Base-by-base conservation (phyloP, 2,888 invertebrate genomes). In the Lacanobia oleracea region DNA sequence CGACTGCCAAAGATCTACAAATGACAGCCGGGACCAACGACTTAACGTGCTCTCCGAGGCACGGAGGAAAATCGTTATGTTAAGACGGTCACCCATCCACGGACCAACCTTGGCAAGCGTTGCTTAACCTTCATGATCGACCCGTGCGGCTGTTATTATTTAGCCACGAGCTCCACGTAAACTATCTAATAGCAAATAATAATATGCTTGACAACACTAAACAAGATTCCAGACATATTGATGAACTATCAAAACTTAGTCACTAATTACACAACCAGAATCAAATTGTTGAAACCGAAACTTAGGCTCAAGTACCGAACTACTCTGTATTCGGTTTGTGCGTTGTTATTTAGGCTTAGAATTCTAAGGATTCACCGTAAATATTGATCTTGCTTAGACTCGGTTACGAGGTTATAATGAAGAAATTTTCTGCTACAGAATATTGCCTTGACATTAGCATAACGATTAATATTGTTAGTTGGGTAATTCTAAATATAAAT, bases 261-360 rank as follows among this genome's bases (percentile, higher is more conserved):
- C n/a, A 57, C 16, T 37, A 50, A 48, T 63, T 37, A 54, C 33
- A 21, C 14, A 18, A 23, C 27, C 40, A 54, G 23, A 51, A 64
- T 54, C 21, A 62, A 70, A 63, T 64, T 33, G 48, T 60, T 66
- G 9, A 54, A 43, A 50, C 60, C 23, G 12, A 48, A 77, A 67
- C 59, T 81, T 76, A 21, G 45, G 14, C 21, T 64, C 3, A 56
- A 67, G n/a, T 18, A 33, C 16, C n/a, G 1, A 69, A 53, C 56
- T 64, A 64, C n/a, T 70, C 61, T 12, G 14, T 53, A 82, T 77
- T 77, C 51, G 65, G 82, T 61, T 51, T 82, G 61, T 16, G 7
- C 18, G 21, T 53, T 78, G 40, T 71, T 77, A 62, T 66, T 63
- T 61, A 65, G 57, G 51, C 82, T 76, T 27, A 67, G 0, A 3